phyloP scores from a whole-genome alignment of 2,797 vertebrate genomes.

The Alauda arvensis region DNA sequence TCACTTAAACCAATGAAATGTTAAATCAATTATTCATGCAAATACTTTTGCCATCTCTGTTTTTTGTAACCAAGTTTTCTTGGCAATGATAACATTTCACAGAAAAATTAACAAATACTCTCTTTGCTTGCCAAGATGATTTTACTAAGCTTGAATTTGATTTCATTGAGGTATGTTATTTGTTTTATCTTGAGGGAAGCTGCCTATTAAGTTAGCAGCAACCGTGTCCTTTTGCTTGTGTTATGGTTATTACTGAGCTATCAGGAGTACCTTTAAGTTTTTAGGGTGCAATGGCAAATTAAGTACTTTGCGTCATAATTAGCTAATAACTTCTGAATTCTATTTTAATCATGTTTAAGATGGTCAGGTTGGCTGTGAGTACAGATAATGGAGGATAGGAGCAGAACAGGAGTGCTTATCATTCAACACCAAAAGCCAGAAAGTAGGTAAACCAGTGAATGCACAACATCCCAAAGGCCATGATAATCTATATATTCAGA shows the following conservation, averaged over 20 bases:
- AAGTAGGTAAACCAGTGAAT: background rate
- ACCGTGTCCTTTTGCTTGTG: constrained; percentile 57
- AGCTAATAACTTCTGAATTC: constrained; percentile 47
- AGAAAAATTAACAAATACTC: constrained; percentile 55
- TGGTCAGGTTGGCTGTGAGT: constrained; percentile 50
- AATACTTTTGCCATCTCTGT: constrained; percentile 50
- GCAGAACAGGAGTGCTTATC: constrained; percentile 11
- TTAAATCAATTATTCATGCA: constrained; percentile 58
- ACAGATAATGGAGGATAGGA: constrained; percentile 23
- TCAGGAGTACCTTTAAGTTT: constrained; percentile 59
- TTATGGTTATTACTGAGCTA: constrained; percentile 49
- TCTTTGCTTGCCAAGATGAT: constrained; percentile 61
- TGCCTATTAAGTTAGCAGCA: constrained; percentile 58
- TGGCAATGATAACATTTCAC: constrained; percentile 64
- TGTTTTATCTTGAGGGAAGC: constrained; percentile 59
- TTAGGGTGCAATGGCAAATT: constrained; percentile 57
- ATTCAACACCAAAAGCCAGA: constrained; percentile 12
- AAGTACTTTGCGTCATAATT: constrained; percentile 59
- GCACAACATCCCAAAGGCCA: constrained; percentile 31
- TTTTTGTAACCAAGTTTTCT: constrained; percentile 58
- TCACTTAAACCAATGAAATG: constrained; percentile 44
- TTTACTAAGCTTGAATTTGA: constrained; percentile 59
- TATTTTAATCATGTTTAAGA: constrained; percentile 55
- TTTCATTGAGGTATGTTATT: constrained; percentile 59
- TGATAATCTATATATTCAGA: constrained; percentile 6